A percentile compares a stretch with the other conserved stretches of the same genome.
Evolutionary conservation across 2,797 vertebrate genomes (phyloP).

Genomic region (Propithecus perrieri): DNA sequence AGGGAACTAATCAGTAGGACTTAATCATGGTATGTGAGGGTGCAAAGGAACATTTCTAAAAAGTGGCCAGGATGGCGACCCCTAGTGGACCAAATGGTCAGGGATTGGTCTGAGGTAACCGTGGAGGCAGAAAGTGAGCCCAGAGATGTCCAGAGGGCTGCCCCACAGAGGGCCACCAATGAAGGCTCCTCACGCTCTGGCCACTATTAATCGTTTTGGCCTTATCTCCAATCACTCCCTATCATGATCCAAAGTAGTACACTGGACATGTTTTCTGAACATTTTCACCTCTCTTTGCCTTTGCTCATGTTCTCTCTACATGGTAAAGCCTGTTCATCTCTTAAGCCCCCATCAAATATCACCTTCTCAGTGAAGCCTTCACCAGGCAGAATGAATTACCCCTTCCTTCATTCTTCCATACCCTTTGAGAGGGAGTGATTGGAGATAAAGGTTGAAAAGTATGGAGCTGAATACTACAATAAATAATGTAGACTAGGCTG

Average conservation of each 20-base stretch:
- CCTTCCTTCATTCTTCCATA: constrained; percentile 8
- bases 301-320: background rate
- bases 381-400: background rate
- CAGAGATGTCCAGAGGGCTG: background rate
- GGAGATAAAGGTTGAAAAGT: background rate
- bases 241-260: background rate
- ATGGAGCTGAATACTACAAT: background rate
- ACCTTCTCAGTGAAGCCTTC: background rate
- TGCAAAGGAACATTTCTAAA: background rate
- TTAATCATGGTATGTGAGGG: background rate
- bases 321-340: background rate
- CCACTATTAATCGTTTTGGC: background rate
- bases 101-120: background rate
- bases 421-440: background rate
- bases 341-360: background rate
- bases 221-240: background rate
- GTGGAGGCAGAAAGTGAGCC: background rate
- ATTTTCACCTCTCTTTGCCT: background rate
- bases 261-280: background rate
- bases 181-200: background rate
- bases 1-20: background rate
- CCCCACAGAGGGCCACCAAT: background rate
- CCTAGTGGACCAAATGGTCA: background rate
- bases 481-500: background rate
- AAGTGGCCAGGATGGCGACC: background rate